phyloP scores from a whole-genome alignment of 2,888 invertebrate genomes.

The Anoplius nigerrimus region DNA sequence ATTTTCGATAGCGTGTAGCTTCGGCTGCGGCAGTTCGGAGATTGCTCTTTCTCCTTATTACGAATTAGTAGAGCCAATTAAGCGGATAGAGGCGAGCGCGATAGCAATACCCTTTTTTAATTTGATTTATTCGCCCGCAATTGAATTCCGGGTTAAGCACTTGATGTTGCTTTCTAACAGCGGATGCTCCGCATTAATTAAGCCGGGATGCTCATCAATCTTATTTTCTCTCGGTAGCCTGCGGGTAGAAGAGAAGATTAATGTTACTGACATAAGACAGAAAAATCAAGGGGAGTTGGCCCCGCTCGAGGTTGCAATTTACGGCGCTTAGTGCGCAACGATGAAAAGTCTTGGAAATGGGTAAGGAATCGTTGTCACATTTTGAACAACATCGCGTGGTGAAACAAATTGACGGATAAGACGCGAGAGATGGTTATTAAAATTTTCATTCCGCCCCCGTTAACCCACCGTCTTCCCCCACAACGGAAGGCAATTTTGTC shows the following conservation, averaged over 20 bases:
- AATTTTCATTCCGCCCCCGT: too few relatives aligned
- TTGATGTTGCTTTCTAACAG: slow-evolving; percentile 39
- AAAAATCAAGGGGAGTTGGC: slow-evolving; percentile 31
- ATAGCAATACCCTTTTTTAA: slow-evolving; percentile 27
- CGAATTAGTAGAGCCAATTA: too few relatives aligned
- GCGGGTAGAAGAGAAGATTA: slow-evolving; percentile 60
- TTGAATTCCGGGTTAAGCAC: slow-evolving; percentile 27
- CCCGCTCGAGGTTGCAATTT: slow-evolving; percentile 38
- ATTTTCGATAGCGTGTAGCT: too few relatives aligned
- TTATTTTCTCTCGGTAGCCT: slow-evolving; percentile 62
- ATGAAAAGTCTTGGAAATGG: not conserved
- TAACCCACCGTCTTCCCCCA: too few relatives aligned
- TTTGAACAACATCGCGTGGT: too few relatives aligned
- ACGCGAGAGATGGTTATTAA: too few relatives aligned
- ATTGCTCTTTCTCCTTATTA: too few relatives aligned
- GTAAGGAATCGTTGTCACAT: too few relatives aligned
- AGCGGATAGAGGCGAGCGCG: not conserved
- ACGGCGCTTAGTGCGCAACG: slow-evolving; percentile 36
- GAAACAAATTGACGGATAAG: too few relatives aligned
- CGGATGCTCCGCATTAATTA: slow-evolving; percentile 64
- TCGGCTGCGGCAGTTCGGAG: too few relatives aligned
- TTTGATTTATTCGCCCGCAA: slow-evolving; percentile 36
- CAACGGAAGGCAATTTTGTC: slow-evolving; percentile 24
- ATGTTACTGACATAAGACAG: slow-evolving; percentile 50
- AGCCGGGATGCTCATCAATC: slow-evolving; percentile 64